Conservation (phyloP, 2,797 vertebrate genomes). For the Sebastes jordani region DNA sequence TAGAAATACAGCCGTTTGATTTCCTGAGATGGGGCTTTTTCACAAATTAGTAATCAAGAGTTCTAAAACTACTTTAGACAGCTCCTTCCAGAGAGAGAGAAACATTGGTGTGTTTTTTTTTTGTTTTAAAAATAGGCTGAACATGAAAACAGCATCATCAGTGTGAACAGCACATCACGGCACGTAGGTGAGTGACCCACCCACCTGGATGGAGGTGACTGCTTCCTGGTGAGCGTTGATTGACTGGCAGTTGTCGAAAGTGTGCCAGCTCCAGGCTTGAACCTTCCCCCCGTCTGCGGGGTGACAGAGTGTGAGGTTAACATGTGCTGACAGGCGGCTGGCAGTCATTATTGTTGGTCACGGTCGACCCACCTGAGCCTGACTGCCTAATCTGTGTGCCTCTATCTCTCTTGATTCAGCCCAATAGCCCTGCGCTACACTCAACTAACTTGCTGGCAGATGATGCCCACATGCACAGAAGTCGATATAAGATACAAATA, state of each 20-base stretch:
- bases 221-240: conserved; percentile 83
- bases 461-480: conserved; percentile 1
- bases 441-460: conserved; percentile 39
- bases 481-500: not conserved
- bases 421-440: conserved; percentile 10
- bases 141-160: conserved; percentile 16
- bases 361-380: conserved; percentile 69
- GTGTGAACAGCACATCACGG: conserved; percentile 2
- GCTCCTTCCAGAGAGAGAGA: not conserved
- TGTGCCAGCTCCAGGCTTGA: conserved; percentile 85
- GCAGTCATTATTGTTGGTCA: conserved; percentile 66
- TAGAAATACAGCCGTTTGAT: conserved; percentile 36
- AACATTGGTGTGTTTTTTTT: not conserved
- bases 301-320: conserved; percentile 71
- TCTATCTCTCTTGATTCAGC: conserved; percentile 44
- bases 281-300: conserved; percentile 86
- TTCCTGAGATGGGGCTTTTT: conserved; percentile 36
- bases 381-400: conserved; percentile 46
- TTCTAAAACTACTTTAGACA: conserved; percentile 28
- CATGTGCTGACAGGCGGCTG: conserved; percentile 62
- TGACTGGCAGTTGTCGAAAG: conserved; percentile 83
- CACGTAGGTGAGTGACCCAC: conserved; percentile 51
- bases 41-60: conserved; percentile 48
- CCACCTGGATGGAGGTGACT: conserved; percentile 85
- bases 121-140: conserved; percentile 17